Evolutionary conservation across 1,140 invertebrate species (phyloP), one percentile per base, ranked within the genome.

Genomic region (Bombyx mandarina): DNA sequence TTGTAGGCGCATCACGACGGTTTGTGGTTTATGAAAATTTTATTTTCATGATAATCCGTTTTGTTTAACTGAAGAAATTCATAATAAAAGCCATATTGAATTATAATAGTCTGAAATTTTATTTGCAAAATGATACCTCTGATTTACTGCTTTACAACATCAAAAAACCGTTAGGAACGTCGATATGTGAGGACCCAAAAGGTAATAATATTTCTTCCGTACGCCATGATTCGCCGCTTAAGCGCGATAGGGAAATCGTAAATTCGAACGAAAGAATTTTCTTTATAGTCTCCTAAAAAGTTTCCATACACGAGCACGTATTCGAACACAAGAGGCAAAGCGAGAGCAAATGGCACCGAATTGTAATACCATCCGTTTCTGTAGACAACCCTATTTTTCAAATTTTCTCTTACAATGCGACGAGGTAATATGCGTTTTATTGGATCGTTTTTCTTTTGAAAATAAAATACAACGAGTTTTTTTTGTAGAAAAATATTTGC

Each of bases 211-310:
- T 74, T 73, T 76, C 71, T 73, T 73, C 67, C 69, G 57, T 61
- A 58, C 67, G 77, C 67, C 67, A 77, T 77, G 69, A 77, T 77
- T 79, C 63, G 70, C 66, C 69, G 65, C 71, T 77, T 76, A 71
- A 76, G 68, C 71, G 68, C 71, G 71, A 78, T 77, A 79, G 71
- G 66, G 67, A 79, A 81, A 77, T 82, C 75, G 71, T 75, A 75
- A 80, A 79, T 76, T 75, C 65, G 58, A 66, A 54, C 61, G 56
- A 71, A 73, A 69, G 66, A 79, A 75, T 73, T 77, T 79, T 75
- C 69, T 75, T 78, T 73, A 77, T 74, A 70, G 66, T 71, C 65
- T 68, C 66, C 70, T 67, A 74, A 79, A 78, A 70, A 69, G 73
- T 77, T 70, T 66, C 60, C 65, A 70, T 67, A 70, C 26, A 35